These are phyloP conservation scores for Papilio machaon DNA, from an alignment of 1,140 invertebrate species.

Conservation along the genomic window DNA sequence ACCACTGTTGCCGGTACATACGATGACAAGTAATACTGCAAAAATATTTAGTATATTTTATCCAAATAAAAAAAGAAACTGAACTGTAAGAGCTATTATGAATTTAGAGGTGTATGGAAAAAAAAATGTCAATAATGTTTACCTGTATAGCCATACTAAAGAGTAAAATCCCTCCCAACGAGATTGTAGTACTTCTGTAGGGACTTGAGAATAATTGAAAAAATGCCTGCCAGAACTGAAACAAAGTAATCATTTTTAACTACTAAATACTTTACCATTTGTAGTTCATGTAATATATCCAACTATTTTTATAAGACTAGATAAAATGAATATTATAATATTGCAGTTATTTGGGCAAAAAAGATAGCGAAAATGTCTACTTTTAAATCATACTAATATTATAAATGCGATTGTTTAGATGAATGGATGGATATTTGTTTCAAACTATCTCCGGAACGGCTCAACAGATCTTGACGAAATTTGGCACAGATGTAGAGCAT, in stretches of 20 bases:
- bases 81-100: background rate
- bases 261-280: too few relatives aligned
- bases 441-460: too few relatives aligned
- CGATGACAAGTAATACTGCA: slow-evolving; percentile 73
- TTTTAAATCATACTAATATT: too few relatives aligned
- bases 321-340: too few relatives aligned
- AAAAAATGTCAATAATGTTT: slow-evolving; percentile 5
- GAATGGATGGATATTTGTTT: too few relatives aligned
- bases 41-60: slow-evolving; percentile 37
- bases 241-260: slow-evolving; percentile 12
- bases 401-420: too few relatives aligned
- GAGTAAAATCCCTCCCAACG: slow-evolving; percentile 63
- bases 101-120: background rate
- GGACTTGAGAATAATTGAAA: slow-evolving; percentile 82
- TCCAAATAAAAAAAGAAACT: background rate
- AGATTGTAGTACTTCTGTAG: slow-evolving; percentile 78
- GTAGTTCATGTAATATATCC: too few relatives aligned
- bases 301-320: too few relatives aligned
- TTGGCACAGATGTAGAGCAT: too few relatives aligned
- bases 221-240: slow-evolving; percentile 84
- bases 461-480: too few relatives aligned
- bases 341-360: too few relatives aligned
- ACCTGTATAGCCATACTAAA: slow-evolving; percentile 70
- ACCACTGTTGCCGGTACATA: slow-evolving; percentile 69
- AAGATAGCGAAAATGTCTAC: too few relatives aligned